Evolutionary conservation across 2,797 vertebrate species (phyloP).

Genomic region (Merluccius polli): DNA sequence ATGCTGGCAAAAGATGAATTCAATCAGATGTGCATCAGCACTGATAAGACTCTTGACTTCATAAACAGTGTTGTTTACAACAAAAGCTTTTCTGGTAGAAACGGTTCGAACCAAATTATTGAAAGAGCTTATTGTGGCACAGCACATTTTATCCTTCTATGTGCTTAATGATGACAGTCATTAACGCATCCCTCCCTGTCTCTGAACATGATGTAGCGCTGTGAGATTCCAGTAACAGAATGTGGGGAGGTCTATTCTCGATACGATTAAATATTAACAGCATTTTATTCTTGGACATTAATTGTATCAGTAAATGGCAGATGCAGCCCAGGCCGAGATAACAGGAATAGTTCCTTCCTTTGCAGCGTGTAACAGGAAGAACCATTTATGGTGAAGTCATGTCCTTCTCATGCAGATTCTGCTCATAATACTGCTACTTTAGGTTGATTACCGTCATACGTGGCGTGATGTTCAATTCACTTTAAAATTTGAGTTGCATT

Average conservation of each 20-base stretch:
- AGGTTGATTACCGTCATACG: background rate
- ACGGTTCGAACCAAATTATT: background rate
- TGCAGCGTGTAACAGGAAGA: background rate
- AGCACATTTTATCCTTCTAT: background rate
- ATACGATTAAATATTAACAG: background rate
- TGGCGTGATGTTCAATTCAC: background rate
- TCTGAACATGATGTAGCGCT: background rate
- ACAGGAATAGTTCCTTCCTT: background rate
- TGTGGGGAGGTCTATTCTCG: background rate
- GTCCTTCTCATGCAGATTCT: background rate
- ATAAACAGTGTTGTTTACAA: too few relatives aligned
- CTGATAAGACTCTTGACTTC: too few relatives aligned
- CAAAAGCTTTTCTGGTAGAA: background rate
- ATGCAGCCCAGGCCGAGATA: background rate
- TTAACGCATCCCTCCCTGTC: background rate
- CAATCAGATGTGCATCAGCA: too few relatives aligned
- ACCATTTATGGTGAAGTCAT: background rate
- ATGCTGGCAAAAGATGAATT: too few relatives aligned
- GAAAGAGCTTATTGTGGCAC: background rate
- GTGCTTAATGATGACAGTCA: background rate
- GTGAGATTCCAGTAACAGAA: conserved; percentile 2
- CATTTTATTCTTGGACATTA: background rate
- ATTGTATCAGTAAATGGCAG: background rate
- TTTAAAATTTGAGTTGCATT: background rate
- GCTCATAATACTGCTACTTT: background rate